A percentile compares a stretch with the other conserved stretches of the same genome.
Conservation (phyloP, 2,113 vertebrate genomes). For the Eolophus roseicapilla region DNA sequence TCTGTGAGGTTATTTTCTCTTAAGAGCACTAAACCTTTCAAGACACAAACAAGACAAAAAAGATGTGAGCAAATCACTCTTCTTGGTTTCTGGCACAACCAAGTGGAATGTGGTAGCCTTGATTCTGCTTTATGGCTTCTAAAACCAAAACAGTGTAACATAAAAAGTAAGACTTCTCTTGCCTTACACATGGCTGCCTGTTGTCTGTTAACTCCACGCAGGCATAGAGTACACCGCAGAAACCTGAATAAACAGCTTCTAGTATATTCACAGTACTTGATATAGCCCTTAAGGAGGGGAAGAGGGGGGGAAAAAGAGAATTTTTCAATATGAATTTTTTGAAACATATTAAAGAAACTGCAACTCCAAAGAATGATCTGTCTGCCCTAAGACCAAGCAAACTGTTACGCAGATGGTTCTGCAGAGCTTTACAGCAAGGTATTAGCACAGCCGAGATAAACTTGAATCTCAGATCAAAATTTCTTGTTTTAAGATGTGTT, state of each 20-base stretch:
- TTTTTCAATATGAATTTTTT: neutral
- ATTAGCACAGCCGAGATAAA: neutral
- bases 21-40: neutral
- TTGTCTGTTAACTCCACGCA: neutral
- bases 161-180: neutral
- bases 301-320: fast-evolving
- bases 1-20: neutral
- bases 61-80: neutral
- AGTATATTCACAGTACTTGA: neutral
- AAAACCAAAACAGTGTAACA: neutral
- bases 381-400: neutral
- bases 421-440: neutral
- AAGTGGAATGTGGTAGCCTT: neutral
- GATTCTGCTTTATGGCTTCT: neutral
- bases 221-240: fast-evolving
- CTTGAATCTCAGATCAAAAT: neutral
- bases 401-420: neutral
- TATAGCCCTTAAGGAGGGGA: neutral
- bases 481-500: neutral
- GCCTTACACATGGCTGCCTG: neutral
- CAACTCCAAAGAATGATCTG: neutral
- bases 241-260: neutral
- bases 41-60: neutral
- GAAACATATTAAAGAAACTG: neutral
- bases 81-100: neutral